Evolutionary conservation across 2,888 invertebrate species (phyloP).

Genomic region (Dorcus parallelipipedus): DNA sequence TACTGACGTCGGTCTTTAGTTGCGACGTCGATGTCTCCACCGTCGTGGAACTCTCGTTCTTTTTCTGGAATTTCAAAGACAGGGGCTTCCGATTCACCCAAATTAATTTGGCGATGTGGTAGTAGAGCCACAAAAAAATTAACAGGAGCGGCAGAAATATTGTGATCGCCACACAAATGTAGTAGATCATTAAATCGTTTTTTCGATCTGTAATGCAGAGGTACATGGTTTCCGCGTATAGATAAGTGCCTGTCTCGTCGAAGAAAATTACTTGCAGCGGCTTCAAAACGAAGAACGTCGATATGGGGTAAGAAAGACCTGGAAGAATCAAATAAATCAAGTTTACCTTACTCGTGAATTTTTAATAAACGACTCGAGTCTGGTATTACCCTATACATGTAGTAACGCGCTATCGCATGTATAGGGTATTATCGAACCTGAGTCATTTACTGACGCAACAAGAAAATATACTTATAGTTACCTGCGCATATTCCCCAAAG

Average conservation of each 20-base stretch:
- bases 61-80: conserved; percentile 29
- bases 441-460: too few species aligned
- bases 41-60: conserved; percentile 19
- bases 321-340: conserved; percentile 20
- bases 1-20: conserved; percentile 9
- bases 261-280: conserved; percentile 35
- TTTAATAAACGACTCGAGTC: not conserved
- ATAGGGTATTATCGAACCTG: too few species aligned
- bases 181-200: conserved; percentile 33
- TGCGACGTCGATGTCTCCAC: conserved; percentile 16
- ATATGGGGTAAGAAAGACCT: conserved; percentile 49
- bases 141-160: conserved; percentile 52
- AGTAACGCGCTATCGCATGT: too few species aligned
- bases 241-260: conserved; percentile 19
- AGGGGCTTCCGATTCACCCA: conserved; percentile 50
- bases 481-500: conserved; percentile 49
- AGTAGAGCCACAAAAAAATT: conserved; percentile 53
- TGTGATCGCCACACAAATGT: conserved; percentile 36
- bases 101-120: conserved; percentile 51
- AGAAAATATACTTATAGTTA: conserved; percentile 7
- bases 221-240: conserved; percentile 30
- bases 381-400: not conserved
- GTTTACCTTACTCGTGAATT: not conserved
- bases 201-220: conserved; percentile 35
- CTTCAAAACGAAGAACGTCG: conserved; percentile 40